Conservation (phyloP, 1,140 invertebrate species). For the Pseudomyrmex concolor region DNA sequence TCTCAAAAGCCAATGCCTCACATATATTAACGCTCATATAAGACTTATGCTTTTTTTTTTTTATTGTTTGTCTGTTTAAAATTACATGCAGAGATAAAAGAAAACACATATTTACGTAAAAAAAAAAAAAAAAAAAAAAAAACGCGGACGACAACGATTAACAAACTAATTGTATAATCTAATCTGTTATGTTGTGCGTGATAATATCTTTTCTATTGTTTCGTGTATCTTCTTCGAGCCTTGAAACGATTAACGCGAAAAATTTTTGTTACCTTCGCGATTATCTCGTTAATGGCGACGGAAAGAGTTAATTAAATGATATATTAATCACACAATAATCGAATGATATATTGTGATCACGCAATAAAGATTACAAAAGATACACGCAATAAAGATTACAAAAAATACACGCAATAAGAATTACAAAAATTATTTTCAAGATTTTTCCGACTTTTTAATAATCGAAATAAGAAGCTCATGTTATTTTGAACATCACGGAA, state of each 20-base stretch:
- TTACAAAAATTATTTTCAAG: background rate
- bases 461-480: too few relatives aligned
- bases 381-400: too few relatives aligned
- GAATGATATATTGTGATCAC: too few relatives aligned
- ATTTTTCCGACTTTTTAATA: background rate
- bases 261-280: background rate
- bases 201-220: slow-evolving; percentile 1
- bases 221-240: background rate
- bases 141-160: slow-evolving; percentile 12
- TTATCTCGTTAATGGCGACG: background rate
- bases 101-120: too few relatives aligned
- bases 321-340: too few relatives aligned
- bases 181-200: slow-evolving; percentile 4
- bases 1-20: background rate
- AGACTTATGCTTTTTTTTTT: too few relatives aligned
- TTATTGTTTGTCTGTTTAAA: background rate
- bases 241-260: slow-evolving; percentile 11
- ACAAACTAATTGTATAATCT: slow-evolving; percentile 32
- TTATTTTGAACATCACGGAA: too few relatives aligned
- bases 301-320: background rate
- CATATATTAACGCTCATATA: too few relatives aligned
- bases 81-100: background rate
- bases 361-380: background rate
- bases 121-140: too few relatives aligned
- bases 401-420: background rate